Percentiles rank a stretch among this genome's conserved stretches.
phyloP scores from a whole-genome alignment of 1,140 invertebrate genomes.

The Venturia canescens region DNA sequence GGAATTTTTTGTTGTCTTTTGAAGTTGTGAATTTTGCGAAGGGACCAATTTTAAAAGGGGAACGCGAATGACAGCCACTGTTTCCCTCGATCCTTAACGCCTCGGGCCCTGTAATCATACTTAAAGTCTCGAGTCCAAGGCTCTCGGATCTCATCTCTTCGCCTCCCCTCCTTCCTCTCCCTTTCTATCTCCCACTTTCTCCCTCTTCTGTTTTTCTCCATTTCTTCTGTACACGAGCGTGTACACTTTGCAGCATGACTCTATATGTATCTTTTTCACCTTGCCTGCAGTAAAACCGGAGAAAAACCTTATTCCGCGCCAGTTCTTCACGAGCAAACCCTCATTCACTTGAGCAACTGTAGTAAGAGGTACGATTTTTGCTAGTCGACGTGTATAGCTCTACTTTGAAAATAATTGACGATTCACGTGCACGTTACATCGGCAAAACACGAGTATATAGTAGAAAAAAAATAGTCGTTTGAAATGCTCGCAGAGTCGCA shows the following conservation, averaged over 20 bases:
- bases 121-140: slow-evolving; percentile 43
- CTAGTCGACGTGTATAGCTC: not conserved
- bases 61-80: slow-evolving; percentile 53
- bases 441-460: not conserved
- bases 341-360: not conserved
- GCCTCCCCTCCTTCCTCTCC: not conserved
- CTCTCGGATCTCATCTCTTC: slow-evolving; percentile 7
- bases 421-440: not conserved
- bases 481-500: too few relatives aligned
- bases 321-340: not conserved
- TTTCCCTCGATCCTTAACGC: slow-evolving; percentile 47
- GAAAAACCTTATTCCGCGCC: slow-evolving; percentile 31
- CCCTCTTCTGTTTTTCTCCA: slow-evolving; percentile 4
- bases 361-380: slow-evolving; percentile 1
- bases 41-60: not conserved
- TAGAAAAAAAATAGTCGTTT: too few relatives aligned
- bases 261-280: slow-evolving; percentile 8
- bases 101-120: slow-evolving; percentile 53
- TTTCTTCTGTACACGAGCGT: slow-evolving; percentile 18
- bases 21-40: not conserved
- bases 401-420: slow-evolving; percentile 8
- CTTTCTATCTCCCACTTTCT: slow-evolving; percentile 9
- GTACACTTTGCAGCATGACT: not conserved
- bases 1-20: not conserved
- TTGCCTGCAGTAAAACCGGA: slow-evolving; percentile 9